A percentile compares a stretch with the other conserved stretches of the same genome.
Evolutionary conservation across 2,113 vertebrate species (phyloP).

Genomic region (Rostratula benghalensis): DNA sequence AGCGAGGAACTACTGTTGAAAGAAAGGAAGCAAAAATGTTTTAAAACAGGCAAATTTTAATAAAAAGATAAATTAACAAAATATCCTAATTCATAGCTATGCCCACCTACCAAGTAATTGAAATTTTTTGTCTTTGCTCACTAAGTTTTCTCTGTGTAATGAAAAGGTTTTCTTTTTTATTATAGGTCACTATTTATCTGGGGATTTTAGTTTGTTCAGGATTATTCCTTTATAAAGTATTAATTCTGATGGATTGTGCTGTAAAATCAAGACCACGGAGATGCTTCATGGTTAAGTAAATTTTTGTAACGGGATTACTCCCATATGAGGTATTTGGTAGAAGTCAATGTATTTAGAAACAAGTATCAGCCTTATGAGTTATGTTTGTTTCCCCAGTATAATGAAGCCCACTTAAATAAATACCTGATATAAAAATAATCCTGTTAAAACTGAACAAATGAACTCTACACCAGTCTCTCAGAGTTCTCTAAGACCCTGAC

Average conservation of each 20-base stretch:
- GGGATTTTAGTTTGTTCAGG: conserved; percentile 68
- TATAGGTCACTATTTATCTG: conserved; percentile 63
- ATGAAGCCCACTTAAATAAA: conserved; percentile 72
- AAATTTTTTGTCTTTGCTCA: conserved; percentile 38
- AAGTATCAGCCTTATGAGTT: conserved; percentile 66
- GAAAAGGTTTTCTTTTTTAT: conserved; percentile 26
- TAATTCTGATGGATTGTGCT: conserved; percentile 66
- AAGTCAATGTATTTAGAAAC: conserved; percentile 64
- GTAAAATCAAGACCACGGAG: conserved; percentile 55
- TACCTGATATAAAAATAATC: conserved; percentile 75
- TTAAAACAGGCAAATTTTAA: background rate
- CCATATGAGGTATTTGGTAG: conserved; percentile 66
- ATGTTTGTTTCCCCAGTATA: conserved; percentile 45
- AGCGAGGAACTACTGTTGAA: background rate
- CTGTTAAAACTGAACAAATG: conserved; percentile 65
- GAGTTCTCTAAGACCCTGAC: conserved; percentile 51
- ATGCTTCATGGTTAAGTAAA: conserved; percentile 53
- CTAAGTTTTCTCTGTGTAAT: conserved; percentile 33
- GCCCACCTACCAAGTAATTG: background rate
- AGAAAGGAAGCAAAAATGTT: background rate
- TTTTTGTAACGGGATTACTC: conserved; percentile 70
- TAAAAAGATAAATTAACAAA: background rate
- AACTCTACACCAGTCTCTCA: conserved; percentile 37
- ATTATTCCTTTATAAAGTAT: conserved; percentile 72
- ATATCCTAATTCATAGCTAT: background rate